Base-by-base conservation (phyloP, 2,888 invertebrate genomes). In the Orthosia gracilis region DNA sequence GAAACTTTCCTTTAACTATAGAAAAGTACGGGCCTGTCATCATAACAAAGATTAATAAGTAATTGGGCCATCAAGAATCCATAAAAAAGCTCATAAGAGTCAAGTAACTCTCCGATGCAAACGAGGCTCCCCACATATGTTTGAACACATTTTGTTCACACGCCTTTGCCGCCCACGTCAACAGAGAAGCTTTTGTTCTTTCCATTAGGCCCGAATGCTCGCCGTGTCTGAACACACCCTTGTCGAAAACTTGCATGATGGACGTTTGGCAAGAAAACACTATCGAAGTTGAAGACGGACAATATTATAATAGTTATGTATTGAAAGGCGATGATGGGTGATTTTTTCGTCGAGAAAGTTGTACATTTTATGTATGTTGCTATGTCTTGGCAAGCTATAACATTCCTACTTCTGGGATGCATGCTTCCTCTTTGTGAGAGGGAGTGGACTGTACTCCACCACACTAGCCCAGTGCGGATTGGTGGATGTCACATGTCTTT, bases 81-180 rank as follows among this genome's bases (percentile, higher is more conserved):
- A n/a, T 55, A 67, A 58, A 47, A 50, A 26, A 40, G 23, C 13
- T 21, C 47, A n/a, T 13, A 62, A 83, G 66, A 84, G 79, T 85
- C 83, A 69, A 84, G 83, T 73, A 17, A 62, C 69, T 79, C 21
- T n/a, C 52, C 66, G 26, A n/a, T 67, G 13, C 84, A 84, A 90
- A 89, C 88, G 87, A 77, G 80, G 87, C 89, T 85, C 83, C 70
- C 21, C 72, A 83, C 91, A 90, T 89, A 89, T 94, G 92, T 92
- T 92, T 87, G 88, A 91, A 88, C 87, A 90, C 90, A 89, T 91
- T 91, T 88, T 84, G 91, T 93, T 94, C 94, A 82, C 93, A 94
- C 92, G 92, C 92, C 91, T 91, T 91, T 91, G 88, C 89, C 88
- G 75, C 84, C 79, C 70, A 69, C 80, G 79, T 86, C 87, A 88